Conservation (phyloP, 2,797 vertebrate species). For the Picus viridis region DNA sequence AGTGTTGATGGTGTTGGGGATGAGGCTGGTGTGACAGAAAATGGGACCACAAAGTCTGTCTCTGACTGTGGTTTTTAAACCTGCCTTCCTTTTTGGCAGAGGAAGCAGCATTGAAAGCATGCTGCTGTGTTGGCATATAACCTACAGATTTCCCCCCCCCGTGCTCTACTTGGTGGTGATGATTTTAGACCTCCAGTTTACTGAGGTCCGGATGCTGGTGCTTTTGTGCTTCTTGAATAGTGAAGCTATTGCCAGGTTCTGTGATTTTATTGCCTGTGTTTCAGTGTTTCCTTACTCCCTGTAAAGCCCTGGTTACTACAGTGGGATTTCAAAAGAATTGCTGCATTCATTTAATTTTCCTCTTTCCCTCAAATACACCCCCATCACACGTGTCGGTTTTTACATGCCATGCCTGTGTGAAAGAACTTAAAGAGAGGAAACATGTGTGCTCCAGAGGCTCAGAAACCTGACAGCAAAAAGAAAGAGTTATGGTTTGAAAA, state of each 20-base stretch:
- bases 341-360: background rate
- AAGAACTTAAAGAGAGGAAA: conserved; percentile 35
- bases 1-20: background rate
- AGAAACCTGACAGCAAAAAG: conserved; percentile 40
- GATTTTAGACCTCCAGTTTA: background rate
- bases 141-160: background rate
- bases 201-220: background rate
- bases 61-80: conserved; percentile 8
- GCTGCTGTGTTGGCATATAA: background rate
- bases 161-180: background rate
- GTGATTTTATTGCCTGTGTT: background rate
- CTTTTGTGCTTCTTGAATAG: background rate
- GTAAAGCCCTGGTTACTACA: background rate
- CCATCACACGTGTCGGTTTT: background rate
- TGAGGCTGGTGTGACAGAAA: background rate
- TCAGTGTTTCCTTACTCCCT: background rate
- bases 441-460: conserved; percentile 37
- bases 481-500: conserved; percentile 34
- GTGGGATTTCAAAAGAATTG: conserved; percentile 5
- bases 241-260: background rate
- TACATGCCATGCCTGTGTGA: background rate
- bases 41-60: background rate
- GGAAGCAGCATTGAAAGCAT: background rate
- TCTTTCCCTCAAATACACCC: background rate
- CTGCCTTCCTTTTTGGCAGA: background rate